Base-by-base conservation (phyloP, 2,113 vertebrate genomes). In the Tiliqua scincoides region DNA sequence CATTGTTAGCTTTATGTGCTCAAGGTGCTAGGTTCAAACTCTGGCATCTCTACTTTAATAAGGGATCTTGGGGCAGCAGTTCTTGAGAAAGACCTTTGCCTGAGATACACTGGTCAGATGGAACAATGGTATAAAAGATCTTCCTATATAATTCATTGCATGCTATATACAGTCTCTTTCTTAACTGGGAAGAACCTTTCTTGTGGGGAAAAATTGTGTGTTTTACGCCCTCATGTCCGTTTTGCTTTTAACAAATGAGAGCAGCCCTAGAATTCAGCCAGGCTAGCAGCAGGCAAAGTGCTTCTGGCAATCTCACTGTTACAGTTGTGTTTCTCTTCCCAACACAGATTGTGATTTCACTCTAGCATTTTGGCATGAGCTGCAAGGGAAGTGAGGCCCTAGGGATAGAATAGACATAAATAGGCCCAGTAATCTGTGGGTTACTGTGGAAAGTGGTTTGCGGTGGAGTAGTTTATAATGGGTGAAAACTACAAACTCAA, bases 351-450 rank as follows among this genome's bases (percentile, higher is more conserved):
- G 52, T 70, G 17, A 54, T 82, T 82, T 82, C 48, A 54, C 10
- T 71, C 43, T 71, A 35, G n/a, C 40, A 15, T 54, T n/a, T 87
- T 76, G 63, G 35, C 83, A 87, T 86, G 84, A 59, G 21, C 87
- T 59, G 4, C 59, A 88, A 68, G 65, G n/a, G 37, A 71, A 84
- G 83, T 10, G 37, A 57, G 37, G 70, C 17, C 17, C 82, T 6
- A 0, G 3, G 15, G 80, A 57, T 57, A 48, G 37, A 70, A 70
- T 57, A 48, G 48, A n/a, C 67, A 71, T 27, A 4, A 25, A 37
- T 59, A 35, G 54, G 20, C 65, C 43, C 9, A 57, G 65, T 70
- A 82, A 82, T 54, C 17, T 32, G 17, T 82, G n/a, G n/a, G n/a
- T n/a, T n/a, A n/a, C n/a, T n/a, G n/a, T 59, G 71, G n/a, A 82